Evolutionary conservation across 2,797 vertebrate genomes (phyloP), one percentile per base, ranked within the genome.

Genomic region (Coracias cyanogaster): DNA sequence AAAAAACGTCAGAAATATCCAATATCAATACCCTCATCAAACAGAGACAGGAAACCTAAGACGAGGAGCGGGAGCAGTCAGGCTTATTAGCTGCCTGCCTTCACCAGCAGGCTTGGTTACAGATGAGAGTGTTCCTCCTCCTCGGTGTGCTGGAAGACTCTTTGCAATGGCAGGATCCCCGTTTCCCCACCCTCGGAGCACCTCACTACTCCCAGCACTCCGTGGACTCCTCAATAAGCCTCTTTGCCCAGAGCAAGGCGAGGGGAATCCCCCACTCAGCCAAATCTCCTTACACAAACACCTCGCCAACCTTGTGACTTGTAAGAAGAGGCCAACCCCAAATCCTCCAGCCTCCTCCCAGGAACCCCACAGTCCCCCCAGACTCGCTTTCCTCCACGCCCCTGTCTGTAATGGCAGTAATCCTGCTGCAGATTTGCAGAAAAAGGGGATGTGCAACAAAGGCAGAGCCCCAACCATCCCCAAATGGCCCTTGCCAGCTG

Each of bases 271-370:
- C 80, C 57, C 0, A 0, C 84, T 80, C 64, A 94, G 83, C 79
- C 67, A 92, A 94, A 92, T 84, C 67, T 26, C 48, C 43, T 91
- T 77, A 78, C 20, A 39, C 76, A 90, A 95, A 69, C 62, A 49
- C 46, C 33, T 89, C 7, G 2, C 41, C 66, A 69, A 45, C 45
- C 60, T 66, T 49, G 84, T 92, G 76, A 94, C 83, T 82, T 49
- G 25, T 46, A 35, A 74, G 28, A 39, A 86, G 41, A 76, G 22
- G 85, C 66, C 73, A 86, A 83, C 26, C 28, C 69, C 69, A 88
- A 69, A 86, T 41, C 74, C 77, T 81, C 20, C 82, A 69, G n/a
- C 78, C 21, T 46, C 43, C 26, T 64, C 39, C n/a, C 71, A 55
- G 62, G n/a, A 78, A 46, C 28, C 49, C 52, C 55, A 25, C 29